Evolutionary conservation across 2,113 vertebrate species (phyloP), one percentile per base, ranked within the genome.

Genomic region (Pterocles gutturalis): DNA sequence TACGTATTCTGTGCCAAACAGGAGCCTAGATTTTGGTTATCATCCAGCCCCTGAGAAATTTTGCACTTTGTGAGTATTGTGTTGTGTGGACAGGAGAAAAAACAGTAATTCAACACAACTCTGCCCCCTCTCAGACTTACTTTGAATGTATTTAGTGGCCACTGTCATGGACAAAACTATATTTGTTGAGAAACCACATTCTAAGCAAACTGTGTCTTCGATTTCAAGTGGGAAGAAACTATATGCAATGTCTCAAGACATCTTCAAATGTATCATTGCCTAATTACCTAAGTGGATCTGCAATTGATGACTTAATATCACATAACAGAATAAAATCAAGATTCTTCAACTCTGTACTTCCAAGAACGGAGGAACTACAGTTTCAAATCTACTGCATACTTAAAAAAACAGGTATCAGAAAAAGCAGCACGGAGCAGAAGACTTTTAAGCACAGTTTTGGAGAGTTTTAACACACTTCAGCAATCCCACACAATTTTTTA

Each of bases 81-180:
- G 38, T 28, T 92, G 45, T 72, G 17, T 76, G 24, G 46, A 66
- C 0, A 0, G 41, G 60, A 89, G 33, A 83, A 36, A 91, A 95
- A 93, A 82, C 1, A 87, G 65, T 25, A 86, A 78, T 83, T 90
- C 65, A 84, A 53, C 60, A 81, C 60, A 89, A 80, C 36, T 86
- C 43, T 34, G 53, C 55, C 1, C 1, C 36, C 55, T 93, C 88
- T 71, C 80, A 89, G 80, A 65, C 69, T 88, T 92, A 57, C 20
- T 81, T 22, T 60, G n/a, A 97, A 89, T 53, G 53, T 25, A 69
- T 92, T 90, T 90, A 84, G 79, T 70, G 36, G 88, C 49, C 61
- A 84, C 45, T 90, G 34, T 25, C 54, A 86, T 10, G 64, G 89
- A 61, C 67, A 77, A 76, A 83, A 65, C 15, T 9, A 0, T 45